Conservation (phyloP, 2,113 vertebrate species). For the Coregonus clupeaformis region DNA sequence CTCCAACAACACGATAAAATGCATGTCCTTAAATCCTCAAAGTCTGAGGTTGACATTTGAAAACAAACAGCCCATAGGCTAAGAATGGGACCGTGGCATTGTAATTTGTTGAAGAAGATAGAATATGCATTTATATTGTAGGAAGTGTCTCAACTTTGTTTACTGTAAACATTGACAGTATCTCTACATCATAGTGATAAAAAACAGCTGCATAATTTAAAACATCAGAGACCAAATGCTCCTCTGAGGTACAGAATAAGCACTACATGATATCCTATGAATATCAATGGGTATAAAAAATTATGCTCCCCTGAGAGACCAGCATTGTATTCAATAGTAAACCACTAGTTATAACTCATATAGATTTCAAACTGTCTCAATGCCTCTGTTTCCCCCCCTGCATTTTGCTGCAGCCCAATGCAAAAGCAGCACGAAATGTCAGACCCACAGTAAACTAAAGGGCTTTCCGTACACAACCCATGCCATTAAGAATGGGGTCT, state of each 20-base stretch:
- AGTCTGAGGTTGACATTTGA: constrained; percentile 6
- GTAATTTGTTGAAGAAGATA: not conserved
- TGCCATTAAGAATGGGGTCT: constrained; percentile 30
- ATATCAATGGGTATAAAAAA: constrained; percentile 55
- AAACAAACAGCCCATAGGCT: not conserved
- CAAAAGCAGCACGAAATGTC: constrained; percentile 41
- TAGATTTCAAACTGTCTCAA: constrained; percentile 38
- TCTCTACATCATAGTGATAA: constrained; percentile 34
- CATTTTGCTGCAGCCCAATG: constrained; percentile 33
- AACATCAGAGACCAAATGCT: constrained; percentile 49
- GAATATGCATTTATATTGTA: constrained; percentile 34
- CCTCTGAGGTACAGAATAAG: constrained; percentile 39
- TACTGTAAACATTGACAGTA: constrained; percentile 45
- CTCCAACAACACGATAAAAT: too few relatives aligned
- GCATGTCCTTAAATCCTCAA: not conserved
- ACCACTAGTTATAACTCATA: constrained; percentile 54
- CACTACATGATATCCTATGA: constrained; percentile 45
- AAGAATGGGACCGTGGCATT: not conserved
- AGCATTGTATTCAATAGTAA: constrained; percentile 62
- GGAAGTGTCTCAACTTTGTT: constrained; percentile 39
- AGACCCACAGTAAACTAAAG: constrained; percentile 38
- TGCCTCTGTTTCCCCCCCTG: constrained; percentile 25
- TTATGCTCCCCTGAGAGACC: constrained; percentile 52
- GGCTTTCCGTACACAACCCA: constrained; percentile 34
- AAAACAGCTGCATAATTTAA: constrained; percentile 55